A percentile compares a stretch with the other conserved stretches of the same genome.
Evolutionary conservation across 2,113 vertebrate genomes (phyloP).

Genomic region (Catagonus wagneri): DNA sequence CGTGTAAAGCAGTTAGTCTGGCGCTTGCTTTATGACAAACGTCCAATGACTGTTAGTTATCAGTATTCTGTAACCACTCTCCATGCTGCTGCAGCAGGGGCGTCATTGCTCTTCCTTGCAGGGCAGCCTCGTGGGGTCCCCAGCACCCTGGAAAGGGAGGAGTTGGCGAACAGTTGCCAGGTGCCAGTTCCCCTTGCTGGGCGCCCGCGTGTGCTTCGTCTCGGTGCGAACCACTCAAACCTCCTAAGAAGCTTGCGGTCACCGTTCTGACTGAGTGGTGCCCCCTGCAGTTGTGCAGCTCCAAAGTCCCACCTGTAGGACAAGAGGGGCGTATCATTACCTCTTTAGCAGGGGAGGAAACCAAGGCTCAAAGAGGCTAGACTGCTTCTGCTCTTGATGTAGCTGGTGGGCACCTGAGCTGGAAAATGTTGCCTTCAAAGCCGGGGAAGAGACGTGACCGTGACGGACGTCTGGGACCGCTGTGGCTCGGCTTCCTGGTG

Average conservation of each 20-base stretch:
- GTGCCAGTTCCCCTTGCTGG: fast-evolving
- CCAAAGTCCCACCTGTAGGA: neutral
- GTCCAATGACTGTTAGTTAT: neutral
- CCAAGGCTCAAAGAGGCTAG: neutral
- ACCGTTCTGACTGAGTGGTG: neutral
- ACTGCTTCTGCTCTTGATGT: neutral
- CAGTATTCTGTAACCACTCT: neutral
- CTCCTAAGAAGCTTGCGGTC: neutral
- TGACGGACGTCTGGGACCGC: neutral
- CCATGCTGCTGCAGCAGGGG: neutral
- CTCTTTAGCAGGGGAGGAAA: neutral
- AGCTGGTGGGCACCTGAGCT: neutral
- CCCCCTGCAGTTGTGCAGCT: neutral
- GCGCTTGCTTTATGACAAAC: neutral
- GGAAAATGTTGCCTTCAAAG: neutral
- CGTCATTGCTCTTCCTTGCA: neutral
- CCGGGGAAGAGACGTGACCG: neutral
- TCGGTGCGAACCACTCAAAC: neutral
- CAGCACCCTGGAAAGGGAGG: neutral
- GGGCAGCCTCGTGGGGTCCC: neutral
- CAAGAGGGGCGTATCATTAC: neutral
- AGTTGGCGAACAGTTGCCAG: neutral
- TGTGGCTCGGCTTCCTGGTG: neutral
- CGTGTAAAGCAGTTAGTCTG: no score
- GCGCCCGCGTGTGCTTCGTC: neutral